Evolutionary conservation across 92 coral and sea anemone genomes (phyloP).

Genomic region (Bergia sp.): DNA sequence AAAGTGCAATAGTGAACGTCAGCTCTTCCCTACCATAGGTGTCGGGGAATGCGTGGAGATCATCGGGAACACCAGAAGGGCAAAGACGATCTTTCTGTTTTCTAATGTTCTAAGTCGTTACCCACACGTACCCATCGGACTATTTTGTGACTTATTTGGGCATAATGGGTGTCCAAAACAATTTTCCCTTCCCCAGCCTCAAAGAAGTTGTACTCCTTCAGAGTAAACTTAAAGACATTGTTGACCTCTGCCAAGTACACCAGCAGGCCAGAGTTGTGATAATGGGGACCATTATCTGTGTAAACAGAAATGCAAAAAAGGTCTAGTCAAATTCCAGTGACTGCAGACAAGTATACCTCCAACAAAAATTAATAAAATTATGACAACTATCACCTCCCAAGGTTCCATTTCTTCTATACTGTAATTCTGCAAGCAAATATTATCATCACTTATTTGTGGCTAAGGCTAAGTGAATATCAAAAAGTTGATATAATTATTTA

Average conservation of each 20-base stretch:
- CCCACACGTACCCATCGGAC: constrained; percentile 54
- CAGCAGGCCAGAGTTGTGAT: constrained; percentile 47
- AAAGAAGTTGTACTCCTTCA: constrained; percentile 43
- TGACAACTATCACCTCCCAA: too few relatives aligned
- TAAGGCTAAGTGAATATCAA: too few relatives aligned
- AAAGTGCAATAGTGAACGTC: neutral
- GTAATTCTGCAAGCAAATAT: too few relatives aligned
- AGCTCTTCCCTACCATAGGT: neutral
- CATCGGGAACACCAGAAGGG: constrained; percentile 46
- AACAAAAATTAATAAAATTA: too few relatives aligned
- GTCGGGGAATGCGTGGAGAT: constrained; percentile 34
- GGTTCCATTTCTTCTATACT: too few relatives aligned
- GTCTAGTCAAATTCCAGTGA: too few relatives aligned
- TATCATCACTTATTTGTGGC: too few relatives aligned
- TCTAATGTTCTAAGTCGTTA: constrained; percentile 36
- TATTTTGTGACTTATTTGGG: constrained; percentile 54
- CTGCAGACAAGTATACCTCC: neutral
- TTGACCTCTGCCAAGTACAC: constrained; percentile 40
- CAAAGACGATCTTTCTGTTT: constrained; percentile 42
- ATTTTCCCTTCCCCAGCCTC: constrained; percentile 55
- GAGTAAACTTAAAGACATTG: constrained; percentile 27
- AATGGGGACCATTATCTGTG: constrained; percentile 57
- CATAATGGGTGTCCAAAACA: constrained; percentile 45
- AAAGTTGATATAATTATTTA: too few relatives aligned
- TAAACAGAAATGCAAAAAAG: too few relatives aligned